A percentile compares a stretch with the other conserved stretches of the same genome.
Conservation (phyloP, 2,113 vertebrate species). For the Maylandia zebra region DNA sequence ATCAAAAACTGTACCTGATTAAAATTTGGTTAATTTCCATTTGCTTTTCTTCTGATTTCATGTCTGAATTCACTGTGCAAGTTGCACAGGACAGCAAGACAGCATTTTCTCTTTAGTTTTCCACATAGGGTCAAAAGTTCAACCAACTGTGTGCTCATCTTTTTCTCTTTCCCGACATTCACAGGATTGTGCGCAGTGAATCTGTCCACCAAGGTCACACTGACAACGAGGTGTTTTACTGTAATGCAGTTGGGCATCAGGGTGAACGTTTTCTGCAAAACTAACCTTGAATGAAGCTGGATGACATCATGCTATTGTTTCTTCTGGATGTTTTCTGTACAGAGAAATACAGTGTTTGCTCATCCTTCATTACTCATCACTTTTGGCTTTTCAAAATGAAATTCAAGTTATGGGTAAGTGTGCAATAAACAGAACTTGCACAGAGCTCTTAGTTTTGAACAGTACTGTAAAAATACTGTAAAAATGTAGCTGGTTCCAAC, state of each 20-base stretch:
- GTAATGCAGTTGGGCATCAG: background rate
- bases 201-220: background rate
- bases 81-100: background rate
- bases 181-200: background rate
- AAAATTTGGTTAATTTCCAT: background rate
- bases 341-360: background rate
- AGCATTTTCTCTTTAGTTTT: background rate
- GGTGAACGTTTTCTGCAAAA: background rate
- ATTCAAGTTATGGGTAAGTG: background rate
- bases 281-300: background rate
- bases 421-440: background rate
- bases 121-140: background rate
- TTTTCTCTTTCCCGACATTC: background rate
- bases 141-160: background rate
- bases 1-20: background rate
- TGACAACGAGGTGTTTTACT: background rate
- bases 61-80: background rate
- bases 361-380: background rate
- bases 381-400: background rate
- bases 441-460: background rate
- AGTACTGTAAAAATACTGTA: background rate
- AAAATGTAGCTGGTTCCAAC: background rate
- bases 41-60: background rate
- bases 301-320: background rate
- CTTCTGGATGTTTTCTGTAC: background rate